Evolutionary conservation across 2,888 invertebrate genomes (phyloP), one percentile per base, ranked within the genome.

Genomic region (Caenorhabditis japonica): DNA sequence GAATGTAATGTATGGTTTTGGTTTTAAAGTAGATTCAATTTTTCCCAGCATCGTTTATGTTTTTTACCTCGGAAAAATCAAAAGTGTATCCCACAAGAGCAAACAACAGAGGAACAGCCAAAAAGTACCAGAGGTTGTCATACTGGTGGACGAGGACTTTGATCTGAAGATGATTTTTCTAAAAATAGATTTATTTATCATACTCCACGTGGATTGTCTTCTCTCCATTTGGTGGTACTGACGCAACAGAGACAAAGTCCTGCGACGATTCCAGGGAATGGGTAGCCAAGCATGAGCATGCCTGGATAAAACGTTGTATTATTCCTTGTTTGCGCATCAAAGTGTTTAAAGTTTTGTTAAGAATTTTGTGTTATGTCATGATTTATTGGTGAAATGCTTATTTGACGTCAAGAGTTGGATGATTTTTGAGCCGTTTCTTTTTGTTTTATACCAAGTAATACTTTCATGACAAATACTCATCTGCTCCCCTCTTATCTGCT

Each of bases 181-280:
- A 51, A 15, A 19, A 36, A 21, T 21, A 5, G 17, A 21, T 21
- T 5, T 38, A 12, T 43, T 8, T 23, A 10, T 19, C 3, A 21
- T 49, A 66, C 66, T 44, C 66, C 66, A 43, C 36, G 46, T 4
- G 56, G 49, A 25, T 75, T 74, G 19, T 78, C 78, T 13, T 66
- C 56, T 74, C 78, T 61, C 78, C 78, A 78, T n/a, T 56, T 58
- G 0, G 69, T 68, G 15, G 68, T 46, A 19, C 59, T 56, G 4
- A 74, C 62, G 38, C 70, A 71, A 25, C 66, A 66, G 1, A 74
- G 27, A 19, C 59, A 47, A 4, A 79, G 25, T n/a, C 43, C 59
- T 4, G 61, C 71, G 13, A 71, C 60, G 19, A 79, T 79, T 25
- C 79, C 79, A 8, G 76, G 71, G 34, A 74, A 79, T 10, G 52